These are phyloP conservation scores for Heliconius charithonia DNA, from an alignment of 2,888 invertebrate species.

Conservation along the genomic window DNA sequence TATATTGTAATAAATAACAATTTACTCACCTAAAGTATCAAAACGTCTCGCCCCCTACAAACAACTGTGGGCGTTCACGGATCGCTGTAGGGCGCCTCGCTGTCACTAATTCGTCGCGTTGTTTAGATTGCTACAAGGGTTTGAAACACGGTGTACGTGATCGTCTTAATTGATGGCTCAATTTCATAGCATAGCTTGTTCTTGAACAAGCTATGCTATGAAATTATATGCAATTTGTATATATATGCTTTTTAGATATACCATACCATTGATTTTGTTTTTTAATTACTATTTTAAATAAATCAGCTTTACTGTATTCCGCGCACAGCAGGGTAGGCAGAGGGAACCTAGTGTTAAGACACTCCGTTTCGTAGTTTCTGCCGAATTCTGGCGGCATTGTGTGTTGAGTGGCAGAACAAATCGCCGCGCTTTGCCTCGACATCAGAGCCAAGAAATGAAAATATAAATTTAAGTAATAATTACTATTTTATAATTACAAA, in stretches of 20 bases:
- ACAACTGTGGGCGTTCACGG: background rate
- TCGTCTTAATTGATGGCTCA: constrained; percentile 21
- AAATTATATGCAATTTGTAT: background rate
- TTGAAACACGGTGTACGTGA: constrained; percentile 17
- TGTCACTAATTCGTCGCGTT: constrained; percentile 24
- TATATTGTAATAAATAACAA: background rate
- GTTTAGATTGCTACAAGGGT: constrained; percentile 26
- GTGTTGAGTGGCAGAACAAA: too few relatives aligned
- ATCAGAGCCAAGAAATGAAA: too few relatives aligned
- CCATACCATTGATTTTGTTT: background rate
- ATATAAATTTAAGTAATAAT: too few relatives aligned
- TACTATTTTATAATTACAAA: too few relatives aligned
- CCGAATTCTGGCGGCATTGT: too few relatives aligned
- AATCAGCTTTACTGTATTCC: too few relatives aligned
- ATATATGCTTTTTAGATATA: background rate
- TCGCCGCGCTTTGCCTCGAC: too few relatives aligned
- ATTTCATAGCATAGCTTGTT: background rate
- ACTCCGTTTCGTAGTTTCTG: too few relatives aligned
- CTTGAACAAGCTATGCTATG: too few relatives aligned
- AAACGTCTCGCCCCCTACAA: background rate
- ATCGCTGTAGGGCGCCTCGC: constrained; percentile 21
- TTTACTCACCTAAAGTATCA: constrained; percentile 4
- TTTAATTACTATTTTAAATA: too few relatives aligned
- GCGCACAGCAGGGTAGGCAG: too few relatives aligned
- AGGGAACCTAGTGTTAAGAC: too few relatives aligned